Conservation (phyloP, 2,113 vertebrate species). For the Lagopus muta region DNA sequence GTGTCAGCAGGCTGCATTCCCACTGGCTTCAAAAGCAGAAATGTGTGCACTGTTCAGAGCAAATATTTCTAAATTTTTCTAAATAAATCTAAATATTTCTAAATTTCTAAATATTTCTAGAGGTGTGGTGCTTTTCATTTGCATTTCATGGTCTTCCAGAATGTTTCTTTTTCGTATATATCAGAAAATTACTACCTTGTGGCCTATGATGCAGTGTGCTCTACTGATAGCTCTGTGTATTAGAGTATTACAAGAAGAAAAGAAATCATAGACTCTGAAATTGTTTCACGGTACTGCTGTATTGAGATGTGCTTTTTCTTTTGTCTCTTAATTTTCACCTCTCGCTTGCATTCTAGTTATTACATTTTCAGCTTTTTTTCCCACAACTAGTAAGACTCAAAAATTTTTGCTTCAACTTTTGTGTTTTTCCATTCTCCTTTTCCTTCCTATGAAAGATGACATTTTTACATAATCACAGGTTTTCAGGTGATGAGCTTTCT, state of each 20-base stretch:
- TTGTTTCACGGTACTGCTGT: not conserved
- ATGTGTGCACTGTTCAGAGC: not conserved
- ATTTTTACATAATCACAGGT: not conserved
- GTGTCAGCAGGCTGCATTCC: fast-evolving
- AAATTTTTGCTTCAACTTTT: not conserved
- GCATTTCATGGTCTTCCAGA: not conserved
- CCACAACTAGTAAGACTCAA: not conserved
- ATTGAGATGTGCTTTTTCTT: not conserved
- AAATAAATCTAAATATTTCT: too few relatives aligned
- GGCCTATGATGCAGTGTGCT: not conserved
- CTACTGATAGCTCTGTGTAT: not conserved
- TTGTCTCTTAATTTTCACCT: not conserved
- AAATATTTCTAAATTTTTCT: too few relatives aligned
- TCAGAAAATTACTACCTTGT: not conserved
- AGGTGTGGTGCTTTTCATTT: not conserved
- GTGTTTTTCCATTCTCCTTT: not conserved
- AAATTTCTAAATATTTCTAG: not conserved
- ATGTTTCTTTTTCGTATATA: not conserved
- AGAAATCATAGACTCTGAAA: not conserved
- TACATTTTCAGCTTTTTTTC: not conserved
- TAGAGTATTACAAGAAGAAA: not conserved
- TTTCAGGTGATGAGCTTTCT: not conserved
- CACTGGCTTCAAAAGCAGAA: not conserved
- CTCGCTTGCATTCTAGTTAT: not conserved
- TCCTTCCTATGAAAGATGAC: not conserved